A percentile compares a stretch with the other conserved stretches of the same genome.
These are phyloP conservation scores for Nymphalis c-album DNA, from an alignment of 2,888 invertebrate genomes.

Conservation along the genomic window DNA sequence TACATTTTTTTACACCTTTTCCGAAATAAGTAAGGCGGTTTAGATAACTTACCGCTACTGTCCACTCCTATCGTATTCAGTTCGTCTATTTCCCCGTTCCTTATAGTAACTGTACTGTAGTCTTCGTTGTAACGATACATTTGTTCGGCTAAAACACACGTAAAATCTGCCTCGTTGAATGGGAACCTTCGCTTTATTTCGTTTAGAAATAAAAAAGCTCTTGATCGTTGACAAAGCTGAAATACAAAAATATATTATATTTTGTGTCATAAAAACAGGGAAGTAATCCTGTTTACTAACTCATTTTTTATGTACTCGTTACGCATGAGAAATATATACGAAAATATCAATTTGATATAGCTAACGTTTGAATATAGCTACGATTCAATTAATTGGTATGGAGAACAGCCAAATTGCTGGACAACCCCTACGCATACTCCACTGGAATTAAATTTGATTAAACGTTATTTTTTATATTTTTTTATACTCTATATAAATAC, in stretches of 20 bases:
- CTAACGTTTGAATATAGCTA: neutral
- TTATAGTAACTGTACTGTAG: conserved; percentile 89
- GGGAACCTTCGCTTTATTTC: conserved; percentile 92
- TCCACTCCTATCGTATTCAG: conserved; percentile 95
- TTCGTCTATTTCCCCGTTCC: conserved; percentile 94
- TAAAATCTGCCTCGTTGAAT: conserved; percentile 91
- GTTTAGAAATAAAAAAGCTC: conserved; percentile 93
- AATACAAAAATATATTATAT: conserved; percentile 3
- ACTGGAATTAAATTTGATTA: conserved; percentile 28
- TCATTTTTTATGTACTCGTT: neutral
- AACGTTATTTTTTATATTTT: conserved; percentile 14
- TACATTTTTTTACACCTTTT: no score
- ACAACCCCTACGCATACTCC: conserved; percentile 20
- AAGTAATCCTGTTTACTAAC: no score
- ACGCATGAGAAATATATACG: neutral
- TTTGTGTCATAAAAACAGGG: no score
- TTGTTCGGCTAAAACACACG: conserved; percentile 88
- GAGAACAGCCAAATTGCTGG: conserved; percentile 36
- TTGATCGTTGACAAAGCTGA: conserved; percentile 94
- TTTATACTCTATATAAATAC: no score
- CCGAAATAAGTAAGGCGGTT: no score
- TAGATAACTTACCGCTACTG: conserved; percentile 88
- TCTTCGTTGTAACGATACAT: conserved; percentile 95
- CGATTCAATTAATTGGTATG: conserved; percentile 18
- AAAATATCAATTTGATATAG: neutral